A percentile compares a stretch with the other conserved stretches of the same genome.
Conservation (phyloP, 2,113 vertebrate genomes). For the Camelus dromedarius region DNA sequence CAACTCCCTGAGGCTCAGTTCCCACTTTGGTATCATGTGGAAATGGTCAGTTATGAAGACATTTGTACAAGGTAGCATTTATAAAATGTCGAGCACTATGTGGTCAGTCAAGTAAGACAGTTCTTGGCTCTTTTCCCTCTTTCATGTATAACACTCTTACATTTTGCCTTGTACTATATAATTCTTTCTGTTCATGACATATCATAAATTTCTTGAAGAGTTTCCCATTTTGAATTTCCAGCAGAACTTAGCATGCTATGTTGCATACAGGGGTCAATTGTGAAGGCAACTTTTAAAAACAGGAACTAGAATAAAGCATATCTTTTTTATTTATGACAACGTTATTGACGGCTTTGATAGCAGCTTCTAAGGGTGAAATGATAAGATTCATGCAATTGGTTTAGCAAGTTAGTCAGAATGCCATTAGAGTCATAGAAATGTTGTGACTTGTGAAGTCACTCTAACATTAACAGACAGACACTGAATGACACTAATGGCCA, state of each 20-base stretch:
- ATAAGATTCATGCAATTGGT: neutral
- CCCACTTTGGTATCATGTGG: neutral
- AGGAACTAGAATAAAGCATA: neutral
- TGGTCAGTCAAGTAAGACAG: neutral
- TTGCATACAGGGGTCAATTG: neutral
- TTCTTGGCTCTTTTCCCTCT: neutral
- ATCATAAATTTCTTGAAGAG: neutral
- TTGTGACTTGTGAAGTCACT: neutral
- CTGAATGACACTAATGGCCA: neutral
- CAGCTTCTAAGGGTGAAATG: neutral
- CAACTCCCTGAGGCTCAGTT: neutral
- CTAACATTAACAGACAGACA: neutral
- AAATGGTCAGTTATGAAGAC: neutral
- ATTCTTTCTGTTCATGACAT: neutral
- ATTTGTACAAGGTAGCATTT: neutral
- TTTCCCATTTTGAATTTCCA: slow-evolving; percentile 4
- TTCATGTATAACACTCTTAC: neutral
- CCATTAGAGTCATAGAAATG: neutral
- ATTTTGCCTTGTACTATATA: neutral
- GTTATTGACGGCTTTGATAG: neutral
- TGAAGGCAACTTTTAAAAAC: slow-evolving; percentile 20
- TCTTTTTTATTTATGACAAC: neutral
- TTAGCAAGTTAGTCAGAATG: slow-evolving; percentile 5
- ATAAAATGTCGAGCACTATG: neutral
- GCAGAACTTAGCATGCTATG: neutral